Evolutionary conservation across 2,888 invertebrate genomes (phyloP).

Genomic region (Drosophila fulvimacula): DNA sequence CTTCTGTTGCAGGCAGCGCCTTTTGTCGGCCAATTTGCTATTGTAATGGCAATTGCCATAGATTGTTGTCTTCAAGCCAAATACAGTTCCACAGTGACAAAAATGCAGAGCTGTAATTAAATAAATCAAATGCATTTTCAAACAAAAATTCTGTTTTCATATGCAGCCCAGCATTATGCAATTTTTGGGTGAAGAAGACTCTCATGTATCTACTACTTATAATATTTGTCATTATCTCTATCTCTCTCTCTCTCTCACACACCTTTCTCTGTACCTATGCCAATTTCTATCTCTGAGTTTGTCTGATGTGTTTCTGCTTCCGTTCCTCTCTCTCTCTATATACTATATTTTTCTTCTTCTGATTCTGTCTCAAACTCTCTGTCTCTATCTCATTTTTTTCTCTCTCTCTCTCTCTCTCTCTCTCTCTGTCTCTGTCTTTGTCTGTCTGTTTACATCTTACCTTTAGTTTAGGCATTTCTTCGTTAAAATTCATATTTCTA

Average conservation of each 20-base stretch:
- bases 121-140: background rate
- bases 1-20: slow-evolving; percentile 53
- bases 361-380: background rate
- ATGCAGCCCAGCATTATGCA: background rate
- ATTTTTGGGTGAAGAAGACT: too few relatives aligned
- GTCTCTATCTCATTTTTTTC: too few relatives aligned
- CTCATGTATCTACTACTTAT: too few relatives aligned
- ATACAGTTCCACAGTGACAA: background rate
- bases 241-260: background rate
- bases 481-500: background rate
- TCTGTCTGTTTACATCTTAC: too few relatives aligned
- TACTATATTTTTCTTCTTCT: background rate
- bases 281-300: background rate
- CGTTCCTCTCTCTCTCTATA: background rate
- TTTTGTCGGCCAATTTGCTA: slow-evolving; percentile 59
- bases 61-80: slow-evolving; percentile 5
- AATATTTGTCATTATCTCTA: too few relatives aligned
- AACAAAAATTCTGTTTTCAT: background rate
- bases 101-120: background rate
- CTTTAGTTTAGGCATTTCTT: background rate
- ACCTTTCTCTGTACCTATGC: background rate
- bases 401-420: background rate
- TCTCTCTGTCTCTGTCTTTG: background rate
- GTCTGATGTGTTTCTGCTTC: background rate
- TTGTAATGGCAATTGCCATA: slow-evolving; percentile 19